Evolutionary conservation across 37 sponge, comb jelly and placozoan genomes (phyloP).

Genomic region (Cladorhizidae sp.): DNA sequence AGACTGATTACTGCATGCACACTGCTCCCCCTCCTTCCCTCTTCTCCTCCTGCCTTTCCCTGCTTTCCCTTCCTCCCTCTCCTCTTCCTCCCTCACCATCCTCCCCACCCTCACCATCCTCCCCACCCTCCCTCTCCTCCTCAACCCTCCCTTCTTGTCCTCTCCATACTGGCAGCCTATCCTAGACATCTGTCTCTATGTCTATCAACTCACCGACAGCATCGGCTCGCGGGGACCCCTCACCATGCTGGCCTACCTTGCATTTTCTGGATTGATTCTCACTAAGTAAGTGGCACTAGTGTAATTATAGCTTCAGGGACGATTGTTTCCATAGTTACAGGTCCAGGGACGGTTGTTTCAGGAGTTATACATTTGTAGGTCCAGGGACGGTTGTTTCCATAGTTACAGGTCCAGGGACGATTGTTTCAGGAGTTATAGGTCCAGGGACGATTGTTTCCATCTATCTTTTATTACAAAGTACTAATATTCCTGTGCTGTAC

Average conservation of each 20-base stretch:
- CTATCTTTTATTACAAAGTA: too few relatives aligned
- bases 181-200: constrained; percentile 71
- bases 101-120: not conserved
- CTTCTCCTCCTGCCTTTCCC: not conserved
- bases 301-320: too few relatives aligned
- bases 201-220: constrained; percentile 43
- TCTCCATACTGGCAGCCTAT: constrained; percentile 20
- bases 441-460: too few relatives aligned
- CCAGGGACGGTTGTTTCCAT: too few relatives aligned
- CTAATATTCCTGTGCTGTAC: too few relatives aligned
- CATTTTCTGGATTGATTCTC: constrained; percentile 76
- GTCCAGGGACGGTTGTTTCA: too few relatives aligned
- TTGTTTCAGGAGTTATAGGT: too few relatives aligned
- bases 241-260: constrained; percentile 79
- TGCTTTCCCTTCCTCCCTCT: constrained; percentile 12
- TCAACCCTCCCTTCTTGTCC: not conserved
- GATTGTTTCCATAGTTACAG: too few relatives aligned
- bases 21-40: too few relatives aligned
- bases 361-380: too few relatives aligned
- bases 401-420: too few relatives aligned
- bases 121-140: not conserved
- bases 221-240: constrained; percentile 66
- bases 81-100: not conserved
- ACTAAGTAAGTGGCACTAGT: constrained; percentile 83
- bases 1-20: too few relatives aligned